A percentile compares a stretch with the other conserved stretches of the same genome.
These are phyloP conservation scores for Fregetta grallaria DNA, from an alignment of 2,113 vertebrate genomes.

Conservation along the genomic window DNA sequence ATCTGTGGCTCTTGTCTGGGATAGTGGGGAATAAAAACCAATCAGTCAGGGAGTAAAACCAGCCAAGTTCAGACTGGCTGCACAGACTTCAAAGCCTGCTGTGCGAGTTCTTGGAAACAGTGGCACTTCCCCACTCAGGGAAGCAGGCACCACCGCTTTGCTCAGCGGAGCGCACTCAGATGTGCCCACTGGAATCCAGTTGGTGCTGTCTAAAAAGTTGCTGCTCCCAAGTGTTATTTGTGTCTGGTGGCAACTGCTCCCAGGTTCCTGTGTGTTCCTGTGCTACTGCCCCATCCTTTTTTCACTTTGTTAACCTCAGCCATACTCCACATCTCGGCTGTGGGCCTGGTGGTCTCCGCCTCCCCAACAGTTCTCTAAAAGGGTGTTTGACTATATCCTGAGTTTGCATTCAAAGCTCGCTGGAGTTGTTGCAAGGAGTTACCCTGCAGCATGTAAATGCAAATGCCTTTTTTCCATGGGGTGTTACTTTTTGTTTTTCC, in stretches of 20 bases:
- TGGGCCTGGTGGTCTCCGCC: background rate
- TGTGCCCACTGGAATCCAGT: rapidly evolving
- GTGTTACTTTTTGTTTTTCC: background rate
- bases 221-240: background rate
- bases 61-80: background rate
- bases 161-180: background rate
- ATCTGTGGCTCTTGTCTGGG: background rate
- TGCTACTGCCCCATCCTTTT: background rate
- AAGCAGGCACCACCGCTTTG: background rate
- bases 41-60: background rate
- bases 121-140: background rate
- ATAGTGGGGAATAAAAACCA: background rate
- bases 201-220: background rate
- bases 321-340: background rate
- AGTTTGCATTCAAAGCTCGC: background rate
- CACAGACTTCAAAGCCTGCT: background rate
- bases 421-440: background rate
- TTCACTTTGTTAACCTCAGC: background rate
- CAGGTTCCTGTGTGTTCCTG: background rate
- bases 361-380: background rate
- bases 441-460: background rate
- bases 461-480: background rate
- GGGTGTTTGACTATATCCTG: background rate
- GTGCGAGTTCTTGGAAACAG: background rate
- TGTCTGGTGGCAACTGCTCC: background rate